These are phyloP conservation scores for Panagrolaimus sp. DNA, from an alignment of 1,140 invertebrate genomes.

Conservation along the genomic window DNA sequence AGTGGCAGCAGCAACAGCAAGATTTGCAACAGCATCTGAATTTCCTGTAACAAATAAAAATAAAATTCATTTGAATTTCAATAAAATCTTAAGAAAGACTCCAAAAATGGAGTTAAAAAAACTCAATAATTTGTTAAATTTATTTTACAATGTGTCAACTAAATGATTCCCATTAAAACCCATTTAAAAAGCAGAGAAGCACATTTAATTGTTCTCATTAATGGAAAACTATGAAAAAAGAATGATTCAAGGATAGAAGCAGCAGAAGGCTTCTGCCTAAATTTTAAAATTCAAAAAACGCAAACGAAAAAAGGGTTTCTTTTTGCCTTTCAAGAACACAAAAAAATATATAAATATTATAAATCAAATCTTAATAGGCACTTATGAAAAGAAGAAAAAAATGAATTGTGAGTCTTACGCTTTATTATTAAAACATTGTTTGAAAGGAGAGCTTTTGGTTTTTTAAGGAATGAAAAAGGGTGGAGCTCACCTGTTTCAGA, in stretches of 20 bases:
- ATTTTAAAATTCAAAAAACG: no score
- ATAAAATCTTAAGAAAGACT: neutral
- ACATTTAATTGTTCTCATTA: conserved; percentile 2
- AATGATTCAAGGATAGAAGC: no score
- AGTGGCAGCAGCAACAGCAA: conserved; percentile 19
- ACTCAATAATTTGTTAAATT: no score
- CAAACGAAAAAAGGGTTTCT: neutral
- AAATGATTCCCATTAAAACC: neutral
- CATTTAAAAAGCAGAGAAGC: neutral
- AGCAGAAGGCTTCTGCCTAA: no score
- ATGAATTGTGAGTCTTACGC: no score
- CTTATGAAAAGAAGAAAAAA: neutral
- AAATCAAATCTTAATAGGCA: conserved; percentile 13
- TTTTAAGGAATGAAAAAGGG: neutral
- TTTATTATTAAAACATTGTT: no score
- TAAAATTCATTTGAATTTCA: neutral
- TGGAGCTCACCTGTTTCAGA: conserved; percentile 26
- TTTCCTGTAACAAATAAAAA: conserved; percentile 14
- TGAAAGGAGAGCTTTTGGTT: neutral
- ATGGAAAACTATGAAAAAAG: neutral
- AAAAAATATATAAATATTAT: neutral
- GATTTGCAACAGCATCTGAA: conserved; percentile 12
- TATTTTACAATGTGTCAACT: conserved; percentile 3
- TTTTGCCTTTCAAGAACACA: no score
- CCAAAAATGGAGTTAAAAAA: no score